Base-by-base conservation (phyloP, 2,113 vertebrate genomes). In the Zingel zingel region DNA sequence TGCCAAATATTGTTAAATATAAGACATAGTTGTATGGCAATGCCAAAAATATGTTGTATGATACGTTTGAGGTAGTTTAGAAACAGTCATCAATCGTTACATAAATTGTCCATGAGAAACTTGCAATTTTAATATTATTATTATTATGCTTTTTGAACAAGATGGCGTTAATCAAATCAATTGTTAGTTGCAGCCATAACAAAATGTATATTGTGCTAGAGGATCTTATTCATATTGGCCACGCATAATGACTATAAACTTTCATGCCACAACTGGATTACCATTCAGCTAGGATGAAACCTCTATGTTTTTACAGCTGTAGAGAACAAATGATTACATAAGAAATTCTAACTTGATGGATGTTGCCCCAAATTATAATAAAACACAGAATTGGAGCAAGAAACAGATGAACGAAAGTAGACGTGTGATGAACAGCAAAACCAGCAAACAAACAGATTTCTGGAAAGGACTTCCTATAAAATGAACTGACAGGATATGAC, bases 401-500 rank as follows among this genome's bases (percentile, higher is more conserved):
- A 86, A 64, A 82, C 13, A 80, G 19, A 77, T 56, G 68, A 5
- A 25, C 3, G 21, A n/a, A 48, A 18, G 54, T 13, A 53, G 47
- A 43, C 39, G 39, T 50, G 18, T 19, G 47, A 36, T 30, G 27
- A 56, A 16, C 23, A 64, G 48, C 54, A 56, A 78, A 79, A 56
- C 27, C 53, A 54, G 39, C 48, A 80, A 63, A 77, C 19, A 47
- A 43, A 53, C 13, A 48, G 25, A 74, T 56, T 47, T 67, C 54
- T 61, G 13, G 10, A 5, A 7, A 82, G 58, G 53, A 76, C 56
- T 74, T 84, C 50, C 87, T 70, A 43, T 8, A 67, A 63, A 69
- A 79, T 64, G 57, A 82, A 61, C 53, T 74, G 84, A 82, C 78
- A 70, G 36, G 75, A 79, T 66, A 79, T 75, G 75, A 88, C 67